Percentiles rank a stretch among this genome's conserved stretches.
phyloP scores from a whole-genome alignment of 2,797 vertebrate species.

The Hapalemur alaotrensis region DNA sequence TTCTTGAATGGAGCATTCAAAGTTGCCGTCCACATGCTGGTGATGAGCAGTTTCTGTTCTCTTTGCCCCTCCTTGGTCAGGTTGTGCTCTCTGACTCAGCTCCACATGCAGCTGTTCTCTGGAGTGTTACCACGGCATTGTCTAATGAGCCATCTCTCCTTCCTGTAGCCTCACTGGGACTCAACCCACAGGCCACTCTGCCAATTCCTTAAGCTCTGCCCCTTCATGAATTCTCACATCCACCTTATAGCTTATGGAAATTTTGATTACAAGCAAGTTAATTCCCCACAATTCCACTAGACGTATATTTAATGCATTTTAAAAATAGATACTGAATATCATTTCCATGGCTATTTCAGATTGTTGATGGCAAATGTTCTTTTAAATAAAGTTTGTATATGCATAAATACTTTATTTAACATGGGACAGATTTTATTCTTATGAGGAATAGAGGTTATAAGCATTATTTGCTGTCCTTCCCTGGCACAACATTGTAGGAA shows the following conservation, averaged over 20 bases:
- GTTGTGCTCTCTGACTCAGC: slow-evolving; percentile 57
- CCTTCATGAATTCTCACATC: not conserved
- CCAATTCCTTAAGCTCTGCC: not conserved
- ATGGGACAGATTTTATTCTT: not conserved
- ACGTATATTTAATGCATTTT: slow-evolving; percentile 67
- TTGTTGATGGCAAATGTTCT: slow-evolving; percentile 28
- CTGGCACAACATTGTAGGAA: not conserved
- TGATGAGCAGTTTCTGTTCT: not conserved
- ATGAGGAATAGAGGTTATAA: not conserved
- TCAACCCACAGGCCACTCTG: not conserved
- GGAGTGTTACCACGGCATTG: not conserved
- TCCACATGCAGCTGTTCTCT: not conserved
- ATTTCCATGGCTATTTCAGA: slow-evolving; percentile 43
- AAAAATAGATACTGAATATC: slow-evolving; percentile 55
- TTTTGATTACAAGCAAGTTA: slow-evolving; percentile 47
- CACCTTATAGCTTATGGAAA: slow-evolving; percentile 30
- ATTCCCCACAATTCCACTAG: slow-evolving; percentile 32
- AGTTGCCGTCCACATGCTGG: not conserved
- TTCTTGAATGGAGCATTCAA: not conserved
- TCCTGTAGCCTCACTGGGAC: not conserved
- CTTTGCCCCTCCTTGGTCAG: not conserved
- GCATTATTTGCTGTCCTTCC: not conserved
- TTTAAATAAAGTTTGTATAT: slow-evolving; percentile 54
- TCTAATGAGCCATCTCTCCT: slow-evolving; percentile 40
- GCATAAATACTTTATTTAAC: slow-evolving; percentile 34